Conservation (phyloP, 2,888 invertebrate genomes). For the Andrena chrysosceles region DNA sequence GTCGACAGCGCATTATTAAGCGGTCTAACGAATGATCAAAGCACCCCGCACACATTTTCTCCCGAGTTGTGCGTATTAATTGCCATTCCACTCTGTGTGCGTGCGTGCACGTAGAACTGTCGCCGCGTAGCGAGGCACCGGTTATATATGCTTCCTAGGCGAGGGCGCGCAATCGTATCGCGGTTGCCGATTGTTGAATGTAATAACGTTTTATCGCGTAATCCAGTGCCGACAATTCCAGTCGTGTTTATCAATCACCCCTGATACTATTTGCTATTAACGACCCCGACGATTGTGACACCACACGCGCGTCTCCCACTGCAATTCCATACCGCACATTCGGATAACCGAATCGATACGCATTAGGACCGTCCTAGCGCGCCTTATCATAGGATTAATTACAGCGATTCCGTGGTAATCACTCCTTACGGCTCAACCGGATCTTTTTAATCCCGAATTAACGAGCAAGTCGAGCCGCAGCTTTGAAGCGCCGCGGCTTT, state of each 20-base stretch:
- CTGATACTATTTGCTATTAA: not conserved
- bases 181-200: not conserved
- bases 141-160: not conserved
- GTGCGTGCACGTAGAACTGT: not conserved
- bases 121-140: too few species aligned
- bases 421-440: slow-evolving; percentile 11
- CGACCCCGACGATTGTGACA: not conserved
- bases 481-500: not conserved
- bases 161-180: not conserved
- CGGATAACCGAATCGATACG: slow-evolving; percentile 44
- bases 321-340: slow-evolving; percentile 17
- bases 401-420: slow-evolving; percentile 28
- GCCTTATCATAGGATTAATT: slow-evolving; percentile 43
- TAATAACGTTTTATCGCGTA: slow-evolving; percentile 15
- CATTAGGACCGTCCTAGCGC: slow-evolving; percentile 8
- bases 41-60: not conserved
- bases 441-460: slow-evolving; percentile 33
- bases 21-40: slow-evolving; percentile 9
- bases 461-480: slow-evolving; percentile 2
- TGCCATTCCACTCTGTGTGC: not conserved
- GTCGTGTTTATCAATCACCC: slow-evolving; percentile 24
- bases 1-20: not conserved
- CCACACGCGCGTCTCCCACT: not conserved
- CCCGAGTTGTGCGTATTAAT: slow-evolving; percentile 2
- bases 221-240: not conserved